Base-by-base conservation (phyloP, 2,888 invertebrate genomes). In the Phortica okadai region DNA sequence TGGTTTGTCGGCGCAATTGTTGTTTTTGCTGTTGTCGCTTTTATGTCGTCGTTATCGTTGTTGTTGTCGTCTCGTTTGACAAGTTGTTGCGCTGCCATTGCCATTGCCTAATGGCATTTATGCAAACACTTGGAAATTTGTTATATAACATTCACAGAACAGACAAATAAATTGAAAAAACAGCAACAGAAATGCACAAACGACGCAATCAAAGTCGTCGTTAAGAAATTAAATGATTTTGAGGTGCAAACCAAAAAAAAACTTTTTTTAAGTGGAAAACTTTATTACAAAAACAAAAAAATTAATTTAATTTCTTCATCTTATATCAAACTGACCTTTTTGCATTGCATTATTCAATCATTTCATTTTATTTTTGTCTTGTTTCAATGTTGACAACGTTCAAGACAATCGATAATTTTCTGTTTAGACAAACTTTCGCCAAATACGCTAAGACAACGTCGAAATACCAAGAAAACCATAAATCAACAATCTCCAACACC, bases 91-190 rank as follows among this genome's bases (percentile, higher is more conserved):
- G 10, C 50, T 72, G 21, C n/a, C 14, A 8, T 21, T 72, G 56
- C n/a, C 25, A 33, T 56, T 72, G 56, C 69, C 50, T 69, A 45
- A 69, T 69, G 45, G 16, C 69, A 69, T 69, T 69, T 69, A 50
- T 69, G 69, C 50, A 69, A 69, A 69, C 69, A 69, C 45, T 69
- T 69, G 69, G 69, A n/a, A 69, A 45, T 21, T 21, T 50, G n/a
- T 69, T 69, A 69, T 21, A 21, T 45, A 69, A 69, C 69, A 41
- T 14, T 8, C 8, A 50, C 50, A 8, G 50, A 50, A 11, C 14
- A 11, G 50, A 8, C 50, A 14, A 50, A 14, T 50, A 50, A 50
- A 50, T 33, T 33, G 33, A 33, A 33, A 33, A 33, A 2, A 2
- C 33, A 33, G 4, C 33, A 33, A 33, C 33, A 33, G 4, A 33